Percentiles rank a stretch among this genome's conserved stretches.
These are phyloP conservation scores for Oceanites oceanicus DNA, from an alignment of 2,113 vertebrate species.

Conservation along the genomic window DNA sequence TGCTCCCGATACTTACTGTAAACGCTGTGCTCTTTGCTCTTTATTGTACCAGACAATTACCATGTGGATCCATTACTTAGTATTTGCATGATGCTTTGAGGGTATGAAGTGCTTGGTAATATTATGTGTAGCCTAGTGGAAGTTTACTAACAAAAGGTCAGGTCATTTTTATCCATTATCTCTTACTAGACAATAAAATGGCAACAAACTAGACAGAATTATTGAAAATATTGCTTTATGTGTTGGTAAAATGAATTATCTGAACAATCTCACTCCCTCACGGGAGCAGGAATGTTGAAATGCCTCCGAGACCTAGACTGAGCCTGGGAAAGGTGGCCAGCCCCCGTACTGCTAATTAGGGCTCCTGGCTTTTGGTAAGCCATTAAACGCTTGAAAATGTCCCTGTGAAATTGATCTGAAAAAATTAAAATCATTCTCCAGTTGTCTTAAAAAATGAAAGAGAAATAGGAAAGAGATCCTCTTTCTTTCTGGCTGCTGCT, in stretches of 20 bases:
- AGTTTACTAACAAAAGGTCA: constrained; percentile 10
- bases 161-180: neutral
- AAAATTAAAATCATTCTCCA: neutral
- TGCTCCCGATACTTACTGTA: neutral
- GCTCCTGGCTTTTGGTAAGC: neutral
- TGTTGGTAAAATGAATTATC: neutral
- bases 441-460: neutral
- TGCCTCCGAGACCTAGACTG: neutral
- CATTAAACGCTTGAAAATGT: neutral
- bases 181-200: neutral
- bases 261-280: neutral
- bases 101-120: neutral
- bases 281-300: neutral
- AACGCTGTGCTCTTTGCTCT: neutral
- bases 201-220: neutral
- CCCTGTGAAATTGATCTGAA: neutral
- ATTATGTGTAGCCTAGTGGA: neutral
- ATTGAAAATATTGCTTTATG: constrained; percentile 3
- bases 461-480: neutral
- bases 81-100: neutral
- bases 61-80: neutral
- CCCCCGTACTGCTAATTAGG: neutral
- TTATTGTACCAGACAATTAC: neutral
- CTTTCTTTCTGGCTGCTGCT: neutral
- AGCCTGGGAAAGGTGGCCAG: neutral